These are phyloP conservation scores for Drosophila arizonae DNA, from an alignment of 1,140 invertebrate species.

Conservation along the genomic window DNA sequence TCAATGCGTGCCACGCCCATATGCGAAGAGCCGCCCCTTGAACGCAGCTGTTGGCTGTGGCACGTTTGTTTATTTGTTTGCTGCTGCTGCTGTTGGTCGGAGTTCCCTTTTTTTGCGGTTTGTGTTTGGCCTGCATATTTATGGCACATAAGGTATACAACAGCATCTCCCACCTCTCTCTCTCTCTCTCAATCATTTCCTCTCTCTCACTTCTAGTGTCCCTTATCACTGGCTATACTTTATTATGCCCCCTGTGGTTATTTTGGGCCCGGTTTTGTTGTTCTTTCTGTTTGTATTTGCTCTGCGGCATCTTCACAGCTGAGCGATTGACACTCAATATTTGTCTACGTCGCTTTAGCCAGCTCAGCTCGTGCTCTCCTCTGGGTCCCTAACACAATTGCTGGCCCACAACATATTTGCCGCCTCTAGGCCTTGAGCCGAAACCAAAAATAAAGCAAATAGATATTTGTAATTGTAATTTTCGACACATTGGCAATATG, in stretches of 20 bases:
- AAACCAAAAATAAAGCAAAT: background rate
- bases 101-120: conserved; percentile 33
- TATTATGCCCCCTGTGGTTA: conserved; percentile 29
- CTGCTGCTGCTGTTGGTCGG: conserved; percentile 19
- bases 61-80: conserved; percentile 66
- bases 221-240: conserved; percentile 20
- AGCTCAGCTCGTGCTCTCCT: conserved; percentile 13
- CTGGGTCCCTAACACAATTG: conserved; percentile 2
- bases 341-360: conserved; percentile 58
- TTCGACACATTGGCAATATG: conserved; percentile 29
- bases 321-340: conserved; percentile 73
- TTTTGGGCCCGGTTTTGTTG: conserved; percentile 19
- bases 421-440: conserved; percentile 1
- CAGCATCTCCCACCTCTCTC: background rate
- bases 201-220: background rate
- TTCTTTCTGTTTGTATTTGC: conserved; percentile 58
- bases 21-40: background rate
- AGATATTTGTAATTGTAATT: conserved; percentile 58
- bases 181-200: background rate
- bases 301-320: conserved; percentile 73
- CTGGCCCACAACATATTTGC: conserved; percentile 1
- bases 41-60: conserved; percentile 11
- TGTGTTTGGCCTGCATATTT: conserved; percentile 60
- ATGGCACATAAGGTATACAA: conserved; percentile 43
- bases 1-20: conserved; percentile 51